phyloP scores from a whole-genome alignment of 2,888 invertebrate genomes.

The Patella depressa region DNA sequence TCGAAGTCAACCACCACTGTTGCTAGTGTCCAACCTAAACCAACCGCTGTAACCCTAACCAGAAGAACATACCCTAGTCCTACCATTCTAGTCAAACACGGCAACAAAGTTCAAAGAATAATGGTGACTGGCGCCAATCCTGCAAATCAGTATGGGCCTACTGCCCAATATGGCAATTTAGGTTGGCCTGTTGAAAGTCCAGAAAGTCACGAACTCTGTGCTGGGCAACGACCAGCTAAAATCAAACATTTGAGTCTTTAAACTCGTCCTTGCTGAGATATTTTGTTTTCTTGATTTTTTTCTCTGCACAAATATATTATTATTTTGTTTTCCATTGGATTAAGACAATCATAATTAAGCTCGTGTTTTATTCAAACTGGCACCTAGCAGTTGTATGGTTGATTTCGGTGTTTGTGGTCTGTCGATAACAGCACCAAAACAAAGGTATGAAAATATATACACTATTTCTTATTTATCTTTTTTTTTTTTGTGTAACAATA shows the following conservation, averaged over 20 bases:
- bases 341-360: too few species aligned
- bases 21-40: conserved; percentile 35
- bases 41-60: conserved; percentile 48
- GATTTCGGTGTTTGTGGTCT: too few species aligned
- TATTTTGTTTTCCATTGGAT: too few species aligned
- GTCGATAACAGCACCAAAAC: too few species aligned
- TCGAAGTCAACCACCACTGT: conserved; percentile 42
- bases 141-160: conserved; percentile 29
- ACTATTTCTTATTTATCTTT: too few species aligned
- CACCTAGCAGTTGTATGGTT: too few species aligned
- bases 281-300: too few species aligned
- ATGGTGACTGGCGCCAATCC: conserved; percentile 57
- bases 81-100: conserved; percentile 62
- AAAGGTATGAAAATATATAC: too few species aligned
- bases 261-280: background rate
- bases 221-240: background rate
- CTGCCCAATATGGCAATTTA: conserved; percentile 2
- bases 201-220: background rate
- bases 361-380: too few species aligned
- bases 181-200: background rate
- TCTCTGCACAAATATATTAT: too few species aligned
- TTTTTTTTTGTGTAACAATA: too few species aligned
- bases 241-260: conserved; percentile 5
- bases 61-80: conserved; percentile 58
- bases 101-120: conserved; percentile 63